These are phyloP conservation scores for Peromyscus melanophrys DNA, from an alignment of 2,797 vertebrate species.

Conservation along the genomic window DNA sequence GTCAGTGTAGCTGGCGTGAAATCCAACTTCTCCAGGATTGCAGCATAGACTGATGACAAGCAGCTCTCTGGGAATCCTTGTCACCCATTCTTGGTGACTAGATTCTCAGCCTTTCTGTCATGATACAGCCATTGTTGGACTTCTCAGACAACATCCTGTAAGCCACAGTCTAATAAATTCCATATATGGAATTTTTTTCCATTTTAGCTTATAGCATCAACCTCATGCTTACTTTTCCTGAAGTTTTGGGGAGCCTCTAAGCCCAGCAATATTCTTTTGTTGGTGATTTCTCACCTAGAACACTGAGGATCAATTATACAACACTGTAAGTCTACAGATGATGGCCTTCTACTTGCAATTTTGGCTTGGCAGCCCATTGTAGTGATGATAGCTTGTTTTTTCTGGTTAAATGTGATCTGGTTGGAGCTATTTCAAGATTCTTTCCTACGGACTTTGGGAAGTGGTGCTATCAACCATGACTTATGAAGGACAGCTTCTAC, in stretches of 20 bases:
- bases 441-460: not conserved
- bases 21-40: not conserved
- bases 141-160: not conserved
- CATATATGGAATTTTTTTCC: not conserved
- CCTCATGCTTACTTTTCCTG: not conserved
- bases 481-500: not conserved
- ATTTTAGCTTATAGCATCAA: not conserved
- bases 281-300: not conserved
- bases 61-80: not conserved
- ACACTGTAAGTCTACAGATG: not conserved
- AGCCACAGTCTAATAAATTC: not conserved
- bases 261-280: not conserved
- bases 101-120: not conserved
- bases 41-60: not conserved
- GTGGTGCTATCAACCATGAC: not conserved
- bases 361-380: not conserved
- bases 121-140: not conserved
- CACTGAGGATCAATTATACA: not conserved
- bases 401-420: not conserved
- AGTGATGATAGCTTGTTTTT: not conserved
- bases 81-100: not conserved
- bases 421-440: not conserved
- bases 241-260: not conserved
- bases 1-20: not conserved
- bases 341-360: not conserved